Evolutionary conservation across 35 echinoderm and acorn worm species (phyloP).

Genomic region (Ophiothrix spiculata): DNA sequence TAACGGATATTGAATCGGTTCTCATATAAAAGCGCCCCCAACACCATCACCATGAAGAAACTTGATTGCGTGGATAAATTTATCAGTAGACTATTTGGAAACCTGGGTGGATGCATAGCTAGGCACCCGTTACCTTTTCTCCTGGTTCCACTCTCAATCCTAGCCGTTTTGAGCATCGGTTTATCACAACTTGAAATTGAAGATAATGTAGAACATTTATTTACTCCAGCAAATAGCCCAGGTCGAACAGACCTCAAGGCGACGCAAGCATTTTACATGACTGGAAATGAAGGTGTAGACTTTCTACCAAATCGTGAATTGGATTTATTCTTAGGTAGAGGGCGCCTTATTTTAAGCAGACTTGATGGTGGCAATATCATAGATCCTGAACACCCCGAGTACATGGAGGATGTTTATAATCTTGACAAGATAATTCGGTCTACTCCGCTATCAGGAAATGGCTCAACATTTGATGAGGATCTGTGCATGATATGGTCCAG

Average conservation of each 20-base stretch:
- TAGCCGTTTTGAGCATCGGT: constrained; percentile 48
- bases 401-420: constrained; percentile 7
- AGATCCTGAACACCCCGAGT: constrained; percentile 20
- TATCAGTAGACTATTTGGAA: constrained; percentile 70
- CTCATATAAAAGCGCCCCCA: too few species aligned
- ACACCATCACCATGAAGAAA: constrained; percentile 60
- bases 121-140: constrained; percentile 67
- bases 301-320: constrained; percentile 82
- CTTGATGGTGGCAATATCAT: constrained; percentile 32
- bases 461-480: constrained; percentile 23
- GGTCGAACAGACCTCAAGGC: constrained; percentile 44
- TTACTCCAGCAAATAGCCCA: constrained; percentile 57
- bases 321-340: constrained; percentile 57
- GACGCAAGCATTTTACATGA: constrained; percentile 38
- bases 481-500: constrained; percentile 49
- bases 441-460: not conserved
- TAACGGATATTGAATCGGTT: too few species aligned
- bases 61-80: constrained; percentile 74
- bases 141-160: constrained; percentile 49
- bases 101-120: constrained; percentile 60
- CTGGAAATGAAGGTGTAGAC: constrained; percentile 59
- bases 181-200: constrained; percentile 17
- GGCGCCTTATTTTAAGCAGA: constrained; percentile 59
- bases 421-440: constrained; percentile 20
- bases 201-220: constrained; percentile 65